Base-by-base conservation (phyloP, 2,113 vertebrate genomes). In the Diphyllodes magnificus region DNA sequence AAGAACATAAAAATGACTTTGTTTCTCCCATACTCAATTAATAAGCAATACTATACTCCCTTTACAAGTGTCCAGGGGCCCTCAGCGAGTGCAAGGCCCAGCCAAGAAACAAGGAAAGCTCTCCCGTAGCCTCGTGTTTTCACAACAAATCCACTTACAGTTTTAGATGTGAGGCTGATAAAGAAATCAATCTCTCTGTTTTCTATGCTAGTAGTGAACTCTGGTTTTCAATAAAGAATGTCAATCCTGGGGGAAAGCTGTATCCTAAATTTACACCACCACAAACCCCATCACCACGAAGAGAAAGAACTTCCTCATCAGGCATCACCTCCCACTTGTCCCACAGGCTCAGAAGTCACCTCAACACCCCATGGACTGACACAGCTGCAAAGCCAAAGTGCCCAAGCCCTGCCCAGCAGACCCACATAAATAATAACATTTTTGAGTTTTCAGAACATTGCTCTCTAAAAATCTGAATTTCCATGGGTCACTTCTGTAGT, bases 221-320 rank as follows among this genome's bases (percentile, higher is more conserved):
- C 63, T 78, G 59, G 20, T 65, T 89, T 81, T 63, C 33, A 42
- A 59, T 66, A 63, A 80, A 57, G 37, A 78, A 59, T 0, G 2
- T 8, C 23, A 73, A 4, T 21, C 22, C 35, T 19, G 23, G 18
- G 39, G 30, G 35, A 95, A 92, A 91, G 33, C 10, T 25, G 33
- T 19, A 30, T 13, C 22, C n/a, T 54, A 63, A 63, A 45, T 39
- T 24, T 70, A 66, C 39, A 88, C 33, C 87, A 47, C 56, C 33
- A 73, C 39, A 59, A 66, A 39, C 0, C 4, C 16, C 51, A 51
- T 21, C 17, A 28, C 15, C 16, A 31, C 0, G 0, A 82, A 54
- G 13, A 54, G 56, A 35, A 76, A 59, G 31, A 49, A 18, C 35
- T 92, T 64, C 53, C 39, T 44, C 18, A 40, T 10, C 9, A 28